Conservation (phyloP, 2,113 vertebrate genomes). For the Clinocottus analis region DNA sequence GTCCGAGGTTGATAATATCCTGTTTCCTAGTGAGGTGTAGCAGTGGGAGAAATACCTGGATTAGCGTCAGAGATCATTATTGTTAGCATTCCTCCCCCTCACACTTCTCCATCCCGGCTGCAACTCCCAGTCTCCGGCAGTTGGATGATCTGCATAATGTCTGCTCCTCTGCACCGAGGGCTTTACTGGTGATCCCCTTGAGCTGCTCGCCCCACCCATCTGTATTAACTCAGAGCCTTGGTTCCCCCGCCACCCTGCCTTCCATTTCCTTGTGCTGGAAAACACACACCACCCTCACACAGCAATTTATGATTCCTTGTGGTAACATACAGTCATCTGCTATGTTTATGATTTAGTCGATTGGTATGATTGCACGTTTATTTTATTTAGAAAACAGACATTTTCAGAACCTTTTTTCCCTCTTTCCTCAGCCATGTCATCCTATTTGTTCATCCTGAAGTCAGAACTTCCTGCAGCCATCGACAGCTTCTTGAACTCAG, state of each 20-base stretch:
- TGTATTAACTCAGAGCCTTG: conserved; percentile 56
- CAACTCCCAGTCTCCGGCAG: conserved; percentile 35
- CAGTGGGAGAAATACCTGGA: conserved; percentile 74
- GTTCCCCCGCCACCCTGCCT: conserved; percentile 18
- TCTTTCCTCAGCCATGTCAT: conserved; percentile 91
- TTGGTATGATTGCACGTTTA: conserved; percentile 9
- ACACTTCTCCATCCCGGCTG: conserved; percentile 50
- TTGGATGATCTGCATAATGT: conserved; percentile 67
- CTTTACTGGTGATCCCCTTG: conserved; percentile 67
- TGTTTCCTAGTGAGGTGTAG: conserved; percentile 67
- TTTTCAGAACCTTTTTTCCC: conserved; percentile 26
- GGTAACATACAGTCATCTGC: conserved; percentile 8
- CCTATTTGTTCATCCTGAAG: conserved; percentile 96
- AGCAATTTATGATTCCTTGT: conserved; percentile 1
- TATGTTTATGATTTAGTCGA: conserved; percentile 38
- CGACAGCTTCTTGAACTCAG: conserved; percentile 83
- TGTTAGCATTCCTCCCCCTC: conserved; percentile 72
- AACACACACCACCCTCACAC: conserved; percentile 27
- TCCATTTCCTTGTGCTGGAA: conserved; percentile 42
- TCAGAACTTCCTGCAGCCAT: conserved; percentile 93
- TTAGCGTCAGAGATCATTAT: conserved; percentile 81
- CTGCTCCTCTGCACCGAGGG: conserved; percentile 56
- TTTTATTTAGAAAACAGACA: not conserved
- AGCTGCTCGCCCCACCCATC: conserved; percentile 72
- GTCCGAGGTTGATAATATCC: conserved; percentile 67